Percentiles rank a stretch among this genome's conserved stretches.
These are phyloP conservation scores for Verasper variegatus DNA, from an alignment of 2,113 vertebrate species.

Conservation along the genomic window DNA sequence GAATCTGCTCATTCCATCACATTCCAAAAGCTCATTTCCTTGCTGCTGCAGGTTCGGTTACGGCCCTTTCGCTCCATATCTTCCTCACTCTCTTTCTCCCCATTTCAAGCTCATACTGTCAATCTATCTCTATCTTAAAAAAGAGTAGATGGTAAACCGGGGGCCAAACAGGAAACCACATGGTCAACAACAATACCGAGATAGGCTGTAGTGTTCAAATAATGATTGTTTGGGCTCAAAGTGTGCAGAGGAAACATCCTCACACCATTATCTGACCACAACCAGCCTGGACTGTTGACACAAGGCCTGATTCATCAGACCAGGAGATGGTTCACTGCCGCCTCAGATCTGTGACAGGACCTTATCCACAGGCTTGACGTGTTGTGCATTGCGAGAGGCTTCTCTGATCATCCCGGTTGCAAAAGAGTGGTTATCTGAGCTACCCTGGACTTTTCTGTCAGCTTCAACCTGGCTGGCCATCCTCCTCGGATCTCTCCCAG, in stretches of 20 bases:
- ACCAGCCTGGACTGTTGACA: background rate
- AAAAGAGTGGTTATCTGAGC: background rate
- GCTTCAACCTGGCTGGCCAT: too few species aligned
- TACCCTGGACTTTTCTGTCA: too few species aligned
- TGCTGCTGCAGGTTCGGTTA: too few species aligned
- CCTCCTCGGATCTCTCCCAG: too few species aligned
- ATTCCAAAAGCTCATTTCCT: too few species aligned
- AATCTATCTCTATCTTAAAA: too few species aligned
- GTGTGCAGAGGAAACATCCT: background rate
- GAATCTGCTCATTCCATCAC: too few species aligned
- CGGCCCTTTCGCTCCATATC: too few species aligned
- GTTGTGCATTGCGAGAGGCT: background rate
- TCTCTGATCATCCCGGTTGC: background rate
- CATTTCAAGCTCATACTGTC: too few species aligned
- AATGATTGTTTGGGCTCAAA: background rate
- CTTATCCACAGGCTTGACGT: background rate
- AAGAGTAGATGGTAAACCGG: too few species aligned
- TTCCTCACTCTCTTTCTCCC: too few species aligned
- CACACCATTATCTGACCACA: background rate
- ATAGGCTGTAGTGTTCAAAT: background rate
- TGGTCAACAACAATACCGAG: background rate
- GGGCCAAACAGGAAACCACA: background rate
- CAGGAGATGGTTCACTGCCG: background rate
- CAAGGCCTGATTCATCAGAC: background rate
- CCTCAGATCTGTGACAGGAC: background rate